A percentile compares a stretch with the other conserved stretches of the same genome.
phyloP scores from a whole-genome alignment of 2,113 vertebrate genomes.

The Phyllostomus hastatus region DNA sequence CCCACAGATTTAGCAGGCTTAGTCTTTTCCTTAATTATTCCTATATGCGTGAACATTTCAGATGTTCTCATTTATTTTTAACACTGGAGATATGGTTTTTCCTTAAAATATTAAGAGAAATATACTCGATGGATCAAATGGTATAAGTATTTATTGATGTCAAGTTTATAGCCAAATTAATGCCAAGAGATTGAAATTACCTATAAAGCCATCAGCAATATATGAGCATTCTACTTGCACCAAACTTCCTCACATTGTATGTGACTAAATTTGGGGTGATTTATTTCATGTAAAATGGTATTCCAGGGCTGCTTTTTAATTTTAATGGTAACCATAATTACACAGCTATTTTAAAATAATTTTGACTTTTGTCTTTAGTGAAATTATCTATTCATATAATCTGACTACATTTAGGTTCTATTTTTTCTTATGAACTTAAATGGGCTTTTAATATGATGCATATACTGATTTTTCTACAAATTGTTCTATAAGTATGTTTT shows the following conservation, averaged over 20 bases:
- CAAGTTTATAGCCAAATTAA: not conserved
- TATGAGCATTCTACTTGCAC: not conserved
- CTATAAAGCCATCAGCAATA: not conserved
- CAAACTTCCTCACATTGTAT: not conserved
- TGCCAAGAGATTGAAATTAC: not conserved
- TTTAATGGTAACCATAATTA: not conserved
- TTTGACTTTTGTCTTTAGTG: not conserved
- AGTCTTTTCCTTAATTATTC: not conserved
- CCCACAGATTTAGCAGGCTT: not conserved
- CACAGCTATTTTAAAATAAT: not conserved
- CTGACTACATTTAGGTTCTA: not conserved
- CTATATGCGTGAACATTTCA: not conserved
- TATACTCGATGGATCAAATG: not conserved
- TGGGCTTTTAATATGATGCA: not conserved
- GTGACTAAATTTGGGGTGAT: not conserved
- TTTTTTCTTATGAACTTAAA: not conserved
- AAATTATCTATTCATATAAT: not conserved
- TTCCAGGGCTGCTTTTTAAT: not conserved
- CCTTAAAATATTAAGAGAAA: conserved; percentile 1
- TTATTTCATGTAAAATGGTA: conserved; percentile 1
- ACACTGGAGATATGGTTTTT: not conserved
- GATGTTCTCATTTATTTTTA: not conserved
- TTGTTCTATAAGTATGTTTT: not conserved
- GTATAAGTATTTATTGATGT: not conserved
- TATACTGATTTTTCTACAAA: not conserved